Evolutionary conservation across 2,113 vertebrate genomes (phyloP), one percentile per base, ranked within the genome.

Genomic region (Neodon shergylaensis): DNA sequence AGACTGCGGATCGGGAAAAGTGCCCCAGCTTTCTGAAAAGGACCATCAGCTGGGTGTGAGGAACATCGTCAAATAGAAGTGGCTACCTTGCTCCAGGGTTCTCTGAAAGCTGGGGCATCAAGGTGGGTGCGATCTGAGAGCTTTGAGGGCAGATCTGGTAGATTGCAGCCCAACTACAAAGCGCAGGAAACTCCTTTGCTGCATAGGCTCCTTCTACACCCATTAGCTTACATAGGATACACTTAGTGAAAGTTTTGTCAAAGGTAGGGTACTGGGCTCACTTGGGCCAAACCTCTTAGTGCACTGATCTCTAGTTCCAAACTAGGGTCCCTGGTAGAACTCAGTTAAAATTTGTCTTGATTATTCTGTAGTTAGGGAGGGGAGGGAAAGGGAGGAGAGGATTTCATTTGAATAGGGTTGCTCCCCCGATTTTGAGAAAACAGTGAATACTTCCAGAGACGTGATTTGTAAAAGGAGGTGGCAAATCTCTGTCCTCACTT

Each of bases 231-330:
- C 3, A 24, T 17, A 31, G 24, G 24, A 92, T 91, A 88, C 63
- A 70, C 94, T 96, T 92, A 13, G 68, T 11, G 31, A 81, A 93
- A 92, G 97, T 95, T 97, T 98, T 97, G 96, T 81, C 76, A 33
- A 6, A 88, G 28, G 94, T 13, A 31, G 28, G 90, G 70, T 88
- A 97, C 96, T 74, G 83, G 10, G 7, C 28, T 65, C 70, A 93
- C 90, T 76, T 28, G 36, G 81, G 83, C 39, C 44, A 68, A 93
- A 88, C 42, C 47, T 74, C 42, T 74, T 5, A 11, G 77, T 28
- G 49, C 14, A 22, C 7, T 13, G 5, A 28, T 61, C 79, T 36
- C 2, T 4, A 49, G n/a, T 58, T 92, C 47, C 89, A 76, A 70
- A 39, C 14, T 21, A 63, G 22, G 74, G 2, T 88, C 21, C 58